These are phyloP conservation scores for Motacilla alba DNA, from an alignment of 2,113 vertebrate species.

Conservation along the genomic window DNA sequence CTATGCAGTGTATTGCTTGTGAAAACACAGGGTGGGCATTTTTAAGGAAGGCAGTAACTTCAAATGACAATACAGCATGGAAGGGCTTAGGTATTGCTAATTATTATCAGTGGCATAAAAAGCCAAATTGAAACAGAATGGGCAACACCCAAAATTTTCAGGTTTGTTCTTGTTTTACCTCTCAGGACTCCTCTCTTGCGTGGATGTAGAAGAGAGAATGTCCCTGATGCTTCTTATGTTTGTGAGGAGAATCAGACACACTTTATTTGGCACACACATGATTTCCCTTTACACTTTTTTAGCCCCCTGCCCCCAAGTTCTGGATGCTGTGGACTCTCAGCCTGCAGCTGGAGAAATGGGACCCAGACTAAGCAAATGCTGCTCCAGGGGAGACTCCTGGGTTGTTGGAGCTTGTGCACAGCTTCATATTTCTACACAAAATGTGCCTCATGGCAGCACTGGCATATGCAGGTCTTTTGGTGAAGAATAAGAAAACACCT, in stretches of 20 bases:
- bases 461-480: fast-evolving
- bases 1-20: fast-evolving
- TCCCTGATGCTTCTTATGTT: background rate
- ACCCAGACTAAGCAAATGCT: background rate
- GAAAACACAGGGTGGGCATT: background rate
- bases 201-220: background rate
- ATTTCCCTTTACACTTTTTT: background rate
- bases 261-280: background rate
- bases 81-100: background rate
- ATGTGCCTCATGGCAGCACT: background rate
- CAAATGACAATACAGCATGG: background rate
- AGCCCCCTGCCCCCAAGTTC: background rate
- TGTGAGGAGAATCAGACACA: background rate
- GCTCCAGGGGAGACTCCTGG: background rate
- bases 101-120: background rate
- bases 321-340: background rate
- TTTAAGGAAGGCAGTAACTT: background rate
- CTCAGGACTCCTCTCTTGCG: background rate
- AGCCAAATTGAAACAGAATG: background rate
- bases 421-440: background rate
- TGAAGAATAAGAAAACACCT: background rate
- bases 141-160: background rate
- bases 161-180: background rate
- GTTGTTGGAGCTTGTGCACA: background rate
- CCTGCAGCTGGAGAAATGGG: background rate